Base-by-base conservation (phyloP, 2,888 invertebrate species). In the Athetis lepigone region DNA sequence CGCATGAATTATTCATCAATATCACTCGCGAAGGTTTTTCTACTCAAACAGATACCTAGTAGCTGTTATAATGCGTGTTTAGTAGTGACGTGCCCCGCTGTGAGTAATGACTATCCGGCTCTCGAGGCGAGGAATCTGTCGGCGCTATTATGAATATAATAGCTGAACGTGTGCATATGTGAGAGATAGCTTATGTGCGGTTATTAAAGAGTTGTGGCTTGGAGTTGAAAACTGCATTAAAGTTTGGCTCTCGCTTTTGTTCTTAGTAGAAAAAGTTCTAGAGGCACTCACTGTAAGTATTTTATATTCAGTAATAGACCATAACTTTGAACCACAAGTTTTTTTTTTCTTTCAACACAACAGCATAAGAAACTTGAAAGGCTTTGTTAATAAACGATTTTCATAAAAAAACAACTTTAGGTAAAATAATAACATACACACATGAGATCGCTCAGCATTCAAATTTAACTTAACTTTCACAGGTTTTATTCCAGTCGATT, bases 1-100 rank as follows among this genome's bases (percentile, higher is more conserved):
- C n/a, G 18, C 59, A 80, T 80, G 78, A 80, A 79, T 79, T 70
- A 80, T 80, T 75, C 79, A 79, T 49, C 57, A 52, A 65, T 80
- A 79, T 75, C 77, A 74, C 65, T 80, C 47, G 61, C 19, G 47
- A 58, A 71, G 80, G 69, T 79, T 79, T 80, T 80, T 77, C 75
- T 67, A 67, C 79, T 80, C 80, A 66, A 79, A 65, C 69, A 71
- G 69, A 77, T 71, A 69, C 68, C 66, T 70, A 68, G 61, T 73
- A 33, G 56, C 49, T 79, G 80, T 76, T 73, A 79, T 73, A 70
- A 79, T 76, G 64, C 75, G 49, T 70, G 77, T 70, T 59, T 39
- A 65, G 56, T 79, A 78, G 70, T 70, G 79, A 72, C 70, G 72
- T 57, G 55, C 58, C 27, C 16, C 60, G 25, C 60, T 21, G 56